Evolutionary conservation across 2,113 vertebrate species (phyloP).

Genomic region (Tachysurus vachellii): DNA sequence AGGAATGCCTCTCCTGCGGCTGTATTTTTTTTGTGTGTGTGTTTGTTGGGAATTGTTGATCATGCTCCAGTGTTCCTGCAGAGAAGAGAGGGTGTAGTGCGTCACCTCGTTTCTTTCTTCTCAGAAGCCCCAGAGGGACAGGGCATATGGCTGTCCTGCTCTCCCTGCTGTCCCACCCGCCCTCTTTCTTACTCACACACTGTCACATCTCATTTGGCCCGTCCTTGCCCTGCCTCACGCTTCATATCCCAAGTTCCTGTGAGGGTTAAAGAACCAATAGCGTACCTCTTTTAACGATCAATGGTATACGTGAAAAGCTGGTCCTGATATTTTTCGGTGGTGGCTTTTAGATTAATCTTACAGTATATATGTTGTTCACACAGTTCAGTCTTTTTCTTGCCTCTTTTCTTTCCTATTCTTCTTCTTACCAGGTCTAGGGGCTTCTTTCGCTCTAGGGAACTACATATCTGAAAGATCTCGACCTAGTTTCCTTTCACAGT

Average conservation of each 20-base stretch:
- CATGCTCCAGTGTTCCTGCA: slow-evolving; percentile 57
- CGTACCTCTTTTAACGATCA: background rate
- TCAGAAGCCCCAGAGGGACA: slow-evolving; percentile 66
- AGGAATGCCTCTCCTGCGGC: slow-evolving; percentile 10
- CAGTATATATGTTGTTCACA: background rate
- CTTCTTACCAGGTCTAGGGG: slow-evolving; percentile 8
- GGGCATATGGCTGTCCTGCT: slow-evolving; percentile 76
- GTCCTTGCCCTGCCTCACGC: slow-evolving; percentile 30
- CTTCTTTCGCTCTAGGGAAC: slow-evolving; percentile 37
- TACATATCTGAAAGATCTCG: slow-evolving; percentile 46
- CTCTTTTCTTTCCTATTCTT: background rate
- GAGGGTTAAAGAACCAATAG: slow-evolving; percentile 24
- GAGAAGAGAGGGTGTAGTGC: slow-evolving; percentile 66
- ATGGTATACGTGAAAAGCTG: background rate
- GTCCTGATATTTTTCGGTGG: background rate
- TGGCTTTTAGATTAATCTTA: background rate
- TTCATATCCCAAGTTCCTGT: slow-evolving; percentile 19
- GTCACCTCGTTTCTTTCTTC: slow-evolving; percentile 69
- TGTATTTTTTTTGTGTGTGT: slow-evolving; percentile 10
- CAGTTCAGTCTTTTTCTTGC: background rate
- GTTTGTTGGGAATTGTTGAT: slow-evolving; percentile 43
- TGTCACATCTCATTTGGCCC: slow-evolving; percentile 47
- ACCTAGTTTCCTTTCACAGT: slow-evolving; percentile 31
- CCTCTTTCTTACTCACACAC: slow-evolving; percentile 54
- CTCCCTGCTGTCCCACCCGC: slow-evolving; percentile 65